Evolutionary conservation across 2,888 invertebrate genomes (phyloP), one percentile per base, ranked within the genome.

Genomic region (Pteria penguin): DNA sequence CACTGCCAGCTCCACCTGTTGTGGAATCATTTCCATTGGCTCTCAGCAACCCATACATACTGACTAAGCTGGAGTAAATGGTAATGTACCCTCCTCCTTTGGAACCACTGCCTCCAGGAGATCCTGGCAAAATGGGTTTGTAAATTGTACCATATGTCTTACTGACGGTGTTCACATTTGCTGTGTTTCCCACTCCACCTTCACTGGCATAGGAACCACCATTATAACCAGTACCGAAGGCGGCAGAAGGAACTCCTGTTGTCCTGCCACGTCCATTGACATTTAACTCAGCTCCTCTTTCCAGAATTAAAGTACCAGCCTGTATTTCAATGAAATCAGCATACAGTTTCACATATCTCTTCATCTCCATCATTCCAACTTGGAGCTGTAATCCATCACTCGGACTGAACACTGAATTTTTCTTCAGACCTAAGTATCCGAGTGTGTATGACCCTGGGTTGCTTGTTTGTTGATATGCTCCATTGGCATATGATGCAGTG

Each of bases 131-230:
- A 1, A 57, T n/a, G 1, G 86, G 84, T 26, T 60, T 55, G 67
- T 87, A 87, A 26, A 88, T 81, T 2, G 86, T 82, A 22, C 87
- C 88, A 75, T 78, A 88, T 5, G 86, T 83, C 36, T 45, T 32
- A 11, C 86, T 76, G 1, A 85, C 85, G 45, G 76, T 52, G 18
- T 36, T 60, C 0, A 79, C 18, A 18, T 55, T 68, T 26, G 52
- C 66, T 4, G 36, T 52, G 5, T 69, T 60, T 4, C 85, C 83
- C 5, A 88, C 84, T 1, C 88, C 88, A 4, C 88, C 88, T 55
- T 77, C 78, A 57, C 84, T 80, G 22, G 85, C 84, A 75, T 84
- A 83, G 4, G 82, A 83, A 5, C 86, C 86, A 33, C 87, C 86
- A 71, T 82, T 82, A 31, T 57, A 78, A 45, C 36, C 57, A 2